Evolutionary conservation across 2,113 vertebrate genomes (phyloP), one percentile per base, ranked within the genome.

Genomic region (Octodon degus): DNA sequence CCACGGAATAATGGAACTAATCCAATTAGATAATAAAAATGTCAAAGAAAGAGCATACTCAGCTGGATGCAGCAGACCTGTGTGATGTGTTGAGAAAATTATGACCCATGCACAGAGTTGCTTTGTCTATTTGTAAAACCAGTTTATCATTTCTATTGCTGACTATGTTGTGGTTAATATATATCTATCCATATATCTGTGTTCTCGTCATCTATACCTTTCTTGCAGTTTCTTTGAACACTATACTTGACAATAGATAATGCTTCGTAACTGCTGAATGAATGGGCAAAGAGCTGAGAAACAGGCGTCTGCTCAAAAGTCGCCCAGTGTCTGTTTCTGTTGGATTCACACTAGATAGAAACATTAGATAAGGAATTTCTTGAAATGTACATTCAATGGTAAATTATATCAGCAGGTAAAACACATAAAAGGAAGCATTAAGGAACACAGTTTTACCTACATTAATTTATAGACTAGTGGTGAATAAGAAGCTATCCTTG

Each of bases 71-170:
- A 84, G 8, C 27, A 86, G 27, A 68, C 0, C 10, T 80, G 19
- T 77, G 27, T 37, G 24, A 85, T 84, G 94, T 89, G 25, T 80
- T 47, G 34, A 83, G 90, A 89, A 96, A 82, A 27, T 4, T 86
- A 13, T 86, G 37, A 82, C 13, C 6, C 11, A 30, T 43, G 32
- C 19, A 68, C 13, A 43, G 0, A 94, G 72, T 20, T 7, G 32
- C 5, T 58, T 68, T 7, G n/a, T 76, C 55, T 89, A 1, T 11
- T 82, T 89, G 5, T 6, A 34, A 87, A 87, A 67, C 82, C 25
- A 81, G 53, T 70, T 43, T 72, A 20, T 37, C n/a, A 83, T 9
- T 34, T 80, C 30, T 65, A 20, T 20, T 67, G 76, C 17, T 86
- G 81, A 60, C 30, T 20, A 37, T 4, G 67, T 85, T 79, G 63